A percentile compares a stretch with the other conserved stretches of the same genome.
Evolutionary conservation across 53 echinoderm and acorn worm genomes (phyloP).

Genomic region (Antedon mediterranea): DNA sequence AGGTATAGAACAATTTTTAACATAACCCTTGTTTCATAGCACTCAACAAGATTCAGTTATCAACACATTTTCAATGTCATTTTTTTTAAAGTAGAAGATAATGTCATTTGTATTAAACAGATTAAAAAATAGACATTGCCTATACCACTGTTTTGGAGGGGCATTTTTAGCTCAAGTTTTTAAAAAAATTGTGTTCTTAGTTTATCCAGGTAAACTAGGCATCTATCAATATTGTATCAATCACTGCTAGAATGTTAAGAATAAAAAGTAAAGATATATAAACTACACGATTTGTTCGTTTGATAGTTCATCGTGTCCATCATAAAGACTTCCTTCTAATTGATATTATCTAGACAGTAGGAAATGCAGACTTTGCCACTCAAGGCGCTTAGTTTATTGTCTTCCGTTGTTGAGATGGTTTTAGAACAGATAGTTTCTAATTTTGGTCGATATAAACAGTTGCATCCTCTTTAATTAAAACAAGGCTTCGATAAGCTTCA

Average conservation of each 20-base stretch:
- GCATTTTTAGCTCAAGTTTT: no score
- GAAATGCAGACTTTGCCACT: neutral
- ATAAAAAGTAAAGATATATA: neutral
- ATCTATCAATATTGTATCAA: no score
- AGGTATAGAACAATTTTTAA: no score
- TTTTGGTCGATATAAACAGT: neutral
- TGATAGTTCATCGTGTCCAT: neutral
- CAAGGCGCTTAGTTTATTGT: neutral
- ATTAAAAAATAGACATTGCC: no score
- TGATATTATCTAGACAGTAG: neutral
- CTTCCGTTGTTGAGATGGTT: neutral
- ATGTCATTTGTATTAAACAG: neutral
- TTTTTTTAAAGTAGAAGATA: neutral
- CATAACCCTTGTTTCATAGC: no score
- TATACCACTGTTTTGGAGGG: no score
- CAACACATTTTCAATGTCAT: no score
- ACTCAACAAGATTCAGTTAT: no score
- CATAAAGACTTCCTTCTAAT: neutral
- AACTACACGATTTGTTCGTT: neutral
- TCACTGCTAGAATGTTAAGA: no score
- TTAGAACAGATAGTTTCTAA: neutral
- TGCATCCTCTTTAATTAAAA: neutral
- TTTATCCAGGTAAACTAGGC: no score
- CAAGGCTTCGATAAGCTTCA: neutral
- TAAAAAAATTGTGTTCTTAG: no score